These are phyloP conservation scores for Apotomis capreana DNA, from an alignment of 2,888 invertebrate genomes.

Conservation along the genomic window DNA sequence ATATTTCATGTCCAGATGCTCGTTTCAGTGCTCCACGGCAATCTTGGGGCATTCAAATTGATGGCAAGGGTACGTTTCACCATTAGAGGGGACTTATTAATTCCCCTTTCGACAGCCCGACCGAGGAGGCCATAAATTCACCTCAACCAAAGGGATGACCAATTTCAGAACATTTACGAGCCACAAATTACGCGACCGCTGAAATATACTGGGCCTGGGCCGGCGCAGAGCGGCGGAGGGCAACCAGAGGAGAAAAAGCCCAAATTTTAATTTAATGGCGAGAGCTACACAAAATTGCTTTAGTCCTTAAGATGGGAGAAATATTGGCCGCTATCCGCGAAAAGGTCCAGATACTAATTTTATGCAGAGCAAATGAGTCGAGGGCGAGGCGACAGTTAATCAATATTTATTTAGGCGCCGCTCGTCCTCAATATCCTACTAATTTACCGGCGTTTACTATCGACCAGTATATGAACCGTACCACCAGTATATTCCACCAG, in stretches of 20 bases:
- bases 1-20: constrained; percentile 75
- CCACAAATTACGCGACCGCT: constrained; percentile 83
- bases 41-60: constrained; percentile 82
- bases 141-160: constrained; percentile 84
- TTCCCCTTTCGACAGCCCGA: constrained; percentile 83
- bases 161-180: constrained; percentile 84
- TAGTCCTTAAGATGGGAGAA: constrained; percentile 74
- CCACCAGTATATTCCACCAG: too few relatives aligned
- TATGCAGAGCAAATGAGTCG: constrained; percentile 78
- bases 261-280: constrained; percentile 82
- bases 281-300: constrained; percentile 78
- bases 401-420: constrained; percentile 75
- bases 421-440: constrained; percentile 28
- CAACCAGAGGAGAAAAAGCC: constrained; percentile 75
- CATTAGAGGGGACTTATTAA: constrained; percentile 83
- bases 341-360: constrained; percentile 77
- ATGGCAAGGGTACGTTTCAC: constrained; percentile 82
- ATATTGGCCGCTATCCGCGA: constrained; percentile 69
- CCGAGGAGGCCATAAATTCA: constrained; percentile 82
- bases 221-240: constrained; percentile 66
- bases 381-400: constrained; percentile 63
- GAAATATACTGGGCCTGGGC: constrained; percentile 80
- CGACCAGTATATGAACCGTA: not conserved
- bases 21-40: constrained; percentile 73
- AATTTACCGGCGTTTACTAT: constrained; percentile 15